These are phyloP conservation scores for Dolichallabes microphthalmus DNA, from an alignment of 2,113 vertebrate genomes.

Conservation along the genomic window DNA sequence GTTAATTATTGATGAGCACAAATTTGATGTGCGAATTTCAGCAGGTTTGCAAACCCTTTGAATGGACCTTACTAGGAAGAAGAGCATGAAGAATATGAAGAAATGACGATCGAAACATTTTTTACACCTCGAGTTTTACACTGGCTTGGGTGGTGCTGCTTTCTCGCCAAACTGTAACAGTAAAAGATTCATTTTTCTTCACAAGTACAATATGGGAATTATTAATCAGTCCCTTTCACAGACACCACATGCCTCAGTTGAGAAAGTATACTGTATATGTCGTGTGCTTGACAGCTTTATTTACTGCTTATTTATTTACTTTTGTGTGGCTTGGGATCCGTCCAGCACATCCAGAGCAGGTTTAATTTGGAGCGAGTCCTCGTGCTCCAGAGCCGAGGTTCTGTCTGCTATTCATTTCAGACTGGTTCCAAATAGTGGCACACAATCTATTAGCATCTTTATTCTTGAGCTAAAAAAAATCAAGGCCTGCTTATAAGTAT, in stretches of 20 bases:
- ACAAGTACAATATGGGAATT: neutral
- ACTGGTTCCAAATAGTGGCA: slow-evolving; percentile 8
- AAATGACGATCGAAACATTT: slow-evolving; percentile 7
- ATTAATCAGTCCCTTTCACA: neutral
- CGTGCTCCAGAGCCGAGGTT: neutral
- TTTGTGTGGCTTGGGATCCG: neutral
- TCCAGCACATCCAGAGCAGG: slow-evolving; percentile 11
- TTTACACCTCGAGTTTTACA: slow-evolving; percentile 5
- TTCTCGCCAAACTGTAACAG: neutral
- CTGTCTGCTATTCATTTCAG: slow-evolving; percentile 6
- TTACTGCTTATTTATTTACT: slow-evolving; percentile 31
- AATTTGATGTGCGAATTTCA: too few relatives aligned
- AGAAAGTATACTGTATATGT: neutral
- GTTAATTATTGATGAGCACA: neutral
- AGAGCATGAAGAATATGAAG: neutral
- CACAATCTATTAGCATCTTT: slow-evolving; percentile 25
- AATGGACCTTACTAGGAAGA: neutral
- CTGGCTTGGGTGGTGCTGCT: neutral
- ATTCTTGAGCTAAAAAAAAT: neutral
- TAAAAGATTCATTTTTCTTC: neutral
- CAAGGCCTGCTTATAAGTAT: slow-evolving; percentile 32
- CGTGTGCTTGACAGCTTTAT: neutral
- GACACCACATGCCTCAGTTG: neutral
- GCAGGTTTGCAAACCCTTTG: neutral
- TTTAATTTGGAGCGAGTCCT: slow-evolving; percentile 1